These are phyloP conservation scores for Chloroceryle aenea DNA, from an alignment of 2,113 vertebrate genomes.

Conservation along the genomic window DNA sequence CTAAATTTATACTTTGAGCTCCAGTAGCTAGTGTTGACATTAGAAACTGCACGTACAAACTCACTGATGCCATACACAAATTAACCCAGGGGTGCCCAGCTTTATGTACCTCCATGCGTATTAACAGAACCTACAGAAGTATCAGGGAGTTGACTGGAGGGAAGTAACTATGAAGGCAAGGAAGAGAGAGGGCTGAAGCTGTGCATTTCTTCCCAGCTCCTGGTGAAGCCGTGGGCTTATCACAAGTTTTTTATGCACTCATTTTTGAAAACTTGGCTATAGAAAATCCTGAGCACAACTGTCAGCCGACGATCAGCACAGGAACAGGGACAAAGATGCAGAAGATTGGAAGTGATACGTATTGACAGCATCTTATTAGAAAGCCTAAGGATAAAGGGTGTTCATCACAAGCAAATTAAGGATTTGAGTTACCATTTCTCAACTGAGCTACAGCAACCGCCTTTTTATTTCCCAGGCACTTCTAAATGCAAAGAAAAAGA, in stretches of 20 bases:
- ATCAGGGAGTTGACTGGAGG: neutral
- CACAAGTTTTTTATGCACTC: neutral
- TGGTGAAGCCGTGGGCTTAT: neutral
- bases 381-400: neutral
- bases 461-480: neutral
- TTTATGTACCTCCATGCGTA: neutral
- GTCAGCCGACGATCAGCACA: neutral
- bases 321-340: neutral
- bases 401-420: slow-evolving; percentile 2
- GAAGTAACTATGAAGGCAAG: neutral
- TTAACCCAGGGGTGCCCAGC: neutral
- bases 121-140: neutral
- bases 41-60: neutral
- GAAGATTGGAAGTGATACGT: neutral
- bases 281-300: neutral
- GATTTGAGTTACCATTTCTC: neutral
- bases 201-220: neutral
- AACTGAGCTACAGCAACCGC: neutral
- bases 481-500: neutral
- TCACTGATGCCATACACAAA: neutral
- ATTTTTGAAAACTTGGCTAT: neutral
- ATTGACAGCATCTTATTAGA: neutral
- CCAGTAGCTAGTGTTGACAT: slow-evolving; percentile 1
- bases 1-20: neutral
- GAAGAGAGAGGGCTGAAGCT: neutral